Evolutionary conservation across 2,113 vertebrate genomes (phyloP), one percentile per base, ranked within the genome.

Genomic region (Platycercus adscitus): DNA sequence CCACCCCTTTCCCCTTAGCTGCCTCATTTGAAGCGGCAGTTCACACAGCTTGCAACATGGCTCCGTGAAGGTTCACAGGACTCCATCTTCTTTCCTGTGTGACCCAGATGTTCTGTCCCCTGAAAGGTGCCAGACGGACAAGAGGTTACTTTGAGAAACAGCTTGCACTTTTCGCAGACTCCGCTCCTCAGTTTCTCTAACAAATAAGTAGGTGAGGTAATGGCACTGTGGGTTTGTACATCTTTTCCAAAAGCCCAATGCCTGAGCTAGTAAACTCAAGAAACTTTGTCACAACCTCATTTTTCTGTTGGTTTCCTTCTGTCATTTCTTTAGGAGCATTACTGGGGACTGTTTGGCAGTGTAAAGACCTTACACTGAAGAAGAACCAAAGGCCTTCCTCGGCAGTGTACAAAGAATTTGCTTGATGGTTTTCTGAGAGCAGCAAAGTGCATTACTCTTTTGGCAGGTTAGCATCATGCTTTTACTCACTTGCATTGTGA

Each of bases 91-190:
- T 66, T 87, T 77, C 86, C 78, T 78, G 11, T 96, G 96, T 97
- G 91, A 94, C 89, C 94, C 94, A 96, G 93, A 94, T 71, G 1
- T 87, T 91, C 84, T 86, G 93, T 94, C 94, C 94, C 86, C 91
- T 96, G 84, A 92, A 95, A 94, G 92, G 93, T 95, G 96, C 96
- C 89, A 96, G 91, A 93, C 56, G 17, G 93, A 96, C 86, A 75
- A 96, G 93, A 96, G 94, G 92, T 95, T 96, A 87, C 96, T 95
- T 76, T 69, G 84, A 90, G 95, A 97, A 97, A 94, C 58, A 80
- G 91, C 89, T 81, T 88, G 2, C 78, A 89, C 88, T 96, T 95
- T 94, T 94, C 89, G 83, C 95, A 96, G 95, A 87, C 85, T 91
- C 81, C 33, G 44, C 70, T 47, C 52, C 75, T 90, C 89, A 35